phyloP scores from a whole-genome alignment of 2,888 invertebrate species.

The Acrobasis suavella region DNA sequence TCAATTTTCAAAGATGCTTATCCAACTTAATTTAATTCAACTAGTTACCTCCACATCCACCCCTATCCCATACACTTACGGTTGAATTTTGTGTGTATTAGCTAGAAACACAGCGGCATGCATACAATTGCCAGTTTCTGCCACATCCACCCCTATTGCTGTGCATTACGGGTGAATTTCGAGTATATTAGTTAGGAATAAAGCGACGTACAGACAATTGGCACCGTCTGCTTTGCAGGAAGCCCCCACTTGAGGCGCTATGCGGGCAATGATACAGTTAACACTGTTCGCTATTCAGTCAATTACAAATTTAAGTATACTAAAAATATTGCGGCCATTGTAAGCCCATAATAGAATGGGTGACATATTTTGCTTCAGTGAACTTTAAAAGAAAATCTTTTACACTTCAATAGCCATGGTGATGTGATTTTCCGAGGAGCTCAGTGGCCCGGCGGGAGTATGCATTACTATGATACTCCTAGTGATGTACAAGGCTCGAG shows the following conservation, averaged over 20 bases:
- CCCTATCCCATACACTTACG: neutral
- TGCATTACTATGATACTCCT: too few relatives aligned
- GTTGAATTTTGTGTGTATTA: neutral
- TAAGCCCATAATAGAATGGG: neutral
- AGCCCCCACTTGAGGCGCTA: slow-evolving; percentile 3
- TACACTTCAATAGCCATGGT: neutral
- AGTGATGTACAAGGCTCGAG: too few relatives aligned
- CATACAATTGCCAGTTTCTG: slow-evolving; percentile 12
- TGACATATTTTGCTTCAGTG: neutral
- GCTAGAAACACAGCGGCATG: slow-evolving; percentile 6
- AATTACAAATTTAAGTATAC: slow-evolving; percentile 16
- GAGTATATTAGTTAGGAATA: neutral
- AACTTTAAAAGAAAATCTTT: neutral
- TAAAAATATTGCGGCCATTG: neutral
- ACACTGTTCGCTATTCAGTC: slow-evolving; percentile 16
- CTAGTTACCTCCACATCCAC: neutral
- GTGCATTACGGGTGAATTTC: too few relatives aligned
- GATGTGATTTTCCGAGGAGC: neutral
- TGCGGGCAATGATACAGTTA: slow-evolving; percentile 18
- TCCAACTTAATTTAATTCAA: slow-evolving; percentile 11
- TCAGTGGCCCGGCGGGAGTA: too few relatives aligned
- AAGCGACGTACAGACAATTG: slow-evolving; percentile 17
- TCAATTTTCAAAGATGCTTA: slow-evolving; percentile 11
- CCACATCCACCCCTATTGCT: too few relatives aligned
- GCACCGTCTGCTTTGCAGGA: slow-evolving; percentile 12